phyloP scores from a whole-genome alignment of 2,113 vertebrate genomes.

The Labeo rohita region DNA sequence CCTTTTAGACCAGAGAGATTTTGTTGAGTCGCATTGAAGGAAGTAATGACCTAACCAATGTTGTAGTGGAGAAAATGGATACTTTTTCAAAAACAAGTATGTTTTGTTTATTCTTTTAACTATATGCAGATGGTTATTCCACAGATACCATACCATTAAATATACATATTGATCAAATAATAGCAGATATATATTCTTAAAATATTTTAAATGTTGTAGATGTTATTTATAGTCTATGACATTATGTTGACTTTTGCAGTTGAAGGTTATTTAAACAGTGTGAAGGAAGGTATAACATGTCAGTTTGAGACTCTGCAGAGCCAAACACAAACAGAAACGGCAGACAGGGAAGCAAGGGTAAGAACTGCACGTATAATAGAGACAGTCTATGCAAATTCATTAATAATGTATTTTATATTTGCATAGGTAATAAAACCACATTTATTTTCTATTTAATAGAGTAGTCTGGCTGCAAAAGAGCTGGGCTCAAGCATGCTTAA shows the following conservation, averaged over 20 bases:
- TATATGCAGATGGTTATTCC: neutral
- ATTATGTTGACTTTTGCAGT: slow-evolving; percentile 60
- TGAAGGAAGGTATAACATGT: slow-evolving; percentile 65
- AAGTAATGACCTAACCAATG: slow-evolving; percentile 73
- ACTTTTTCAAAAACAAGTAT: slow-evolving; percentile 80
- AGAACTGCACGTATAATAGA: slow-evolving; percentile 18
- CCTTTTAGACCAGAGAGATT: slow-evolving; percentile 75
- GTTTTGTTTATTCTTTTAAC: slow-evolving; percentile 46
- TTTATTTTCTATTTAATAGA: slow-evolving; percentile 57
- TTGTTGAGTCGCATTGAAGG: slow-evolving; percentile 78
- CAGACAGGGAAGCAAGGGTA: slow-evolving; percentile 70
- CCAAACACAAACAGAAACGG: slow-evolving; percentile 63
- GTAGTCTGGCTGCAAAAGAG: slow-evolving; percentile 56
- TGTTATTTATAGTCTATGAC: neutral
- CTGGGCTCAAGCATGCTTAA: slow-evolving; percentile 63
- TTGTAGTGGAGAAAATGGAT: slow-evolving; percentile 77
- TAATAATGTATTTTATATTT: neutral
- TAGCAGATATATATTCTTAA: neutral
- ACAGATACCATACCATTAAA: neutral
- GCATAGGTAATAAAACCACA: neutral
- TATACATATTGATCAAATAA: neutral
- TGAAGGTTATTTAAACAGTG: slow-evolving; percentile 62
- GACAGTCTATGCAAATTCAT: neutral
- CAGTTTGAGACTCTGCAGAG: slow-evolving; percentile 69
- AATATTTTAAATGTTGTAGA: neutral